Base-by-base conservation (phyloP, 2,113 vertebrate genomes). In the Hypomesus transpacificus region DNA sequence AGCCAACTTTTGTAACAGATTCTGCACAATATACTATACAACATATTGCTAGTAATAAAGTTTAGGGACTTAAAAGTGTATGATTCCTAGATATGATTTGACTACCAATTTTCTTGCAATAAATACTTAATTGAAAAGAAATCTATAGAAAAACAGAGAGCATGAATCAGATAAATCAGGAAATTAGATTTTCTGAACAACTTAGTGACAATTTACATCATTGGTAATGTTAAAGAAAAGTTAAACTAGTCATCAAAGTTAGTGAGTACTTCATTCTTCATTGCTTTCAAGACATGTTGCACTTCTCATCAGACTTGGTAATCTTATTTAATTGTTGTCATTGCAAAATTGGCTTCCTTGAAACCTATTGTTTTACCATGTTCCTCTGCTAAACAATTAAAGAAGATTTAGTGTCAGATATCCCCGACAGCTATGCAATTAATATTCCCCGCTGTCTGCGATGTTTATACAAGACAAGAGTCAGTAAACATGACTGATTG, bases 401-500 rank as follows among this genome's bases (percentile, higher is more conserved):
- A 76, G 20, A 65, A 73, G 75, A 82, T 83, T 78, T 67, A 83
- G 59, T 68, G 74, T 65, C 76, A 76, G 67, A 52, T 54, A 70
- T 73, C 56, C 53, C 57, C 75, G 80, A 84, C 81, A 82, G 74
- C 21, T 66, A 61, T 71, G 65, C 81, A 85, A 86, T 88, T 87
- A 86, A 82, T 82, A 85, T 80, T 76, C 79, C 77, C 69, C 62
- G 68, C 81, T 70, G 80, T 81, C 69, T 77, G 66, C 54, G 17
- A 74, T 83, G 82, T 82, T 85, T 82, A 73, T 67, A 80, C 78
- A 81, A 60, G 81, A 75, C 69, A 39, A 62, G 46, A 78, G 61
- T 74, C 75, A 70, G 84, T 85, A 89, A 85, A 84, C 85, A 81
- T 78, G 82, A 79, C 69, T 76, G 80, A 79, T 79, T 71, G 68